Evolutionary conservation across 2,888 invertebrate species (phyloP).

Genomic region (Gymnosoma rotundatum): DNA sequence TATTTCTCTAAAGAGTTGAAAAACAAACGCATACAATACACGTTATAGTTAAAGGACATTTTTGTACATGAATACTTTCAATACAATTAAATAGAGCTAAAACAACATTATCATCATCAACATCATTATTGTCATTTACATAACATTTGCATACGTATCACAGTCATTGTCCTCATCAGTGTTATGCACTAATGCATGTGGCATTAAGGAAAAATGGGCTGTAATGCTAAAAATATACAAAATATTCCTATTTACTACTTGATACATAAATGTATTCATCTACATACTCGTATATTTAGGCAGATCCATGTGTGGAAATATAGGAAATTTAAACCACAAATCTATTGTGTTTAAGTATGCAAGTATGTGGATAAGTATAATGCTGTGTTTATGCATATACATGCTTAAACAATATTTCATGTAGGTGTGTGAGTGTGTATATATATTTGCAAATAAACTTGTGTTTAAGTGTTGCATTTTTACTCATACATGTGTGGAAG

Average conservation of each 20-base stretch:
- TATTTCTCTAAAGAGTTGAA: constrained; percentile 42
- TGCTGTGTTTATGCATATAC: constrained; percentile 29
- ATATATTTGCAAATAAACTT: no score
- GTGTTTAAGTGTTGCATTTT: not conserved
- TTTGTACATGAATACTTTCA: constrained; percentile 24
- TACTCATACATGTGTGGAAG: not conserved
- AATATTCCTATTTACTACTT: constrained; percentile 12
- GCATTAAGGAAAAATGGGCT: constrained; percentile 27
- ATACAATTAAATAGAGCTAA: constrained; percentile 31
- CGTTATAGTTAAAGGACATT: constrained; percentile 33
- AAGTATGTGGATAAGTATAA: constrained; percentile 22
- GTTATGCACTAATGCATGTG: constrained; percentile 40
- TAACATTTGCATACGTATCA: constrained; percentile 4
- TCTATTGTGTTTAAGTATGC: constrained; percentile 49
- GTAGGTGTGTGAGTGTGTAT: no score
- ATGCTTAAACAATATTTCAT: not conserved
- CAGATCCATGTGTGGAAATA: not conserved
- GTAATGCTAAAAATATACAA: constrained; percentile 40
- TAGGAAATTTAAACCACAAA: constrained; percentile 46
- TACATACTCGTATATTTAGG: not conserved
- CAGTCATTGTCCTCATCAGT: constrained; percentile 45
- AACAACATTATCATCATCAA: constrained; percentile 1
- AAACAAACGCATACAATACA: constrained; percentile 34
- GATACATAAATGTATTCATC: not conserved
- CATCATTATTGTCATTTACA: constrained; percentile 3